These are phyloP conservation scores for Anastatus disparis DNA, from an alignment of 1,140 invertebrate genomes.

Conservation along the genomic window DNA sequence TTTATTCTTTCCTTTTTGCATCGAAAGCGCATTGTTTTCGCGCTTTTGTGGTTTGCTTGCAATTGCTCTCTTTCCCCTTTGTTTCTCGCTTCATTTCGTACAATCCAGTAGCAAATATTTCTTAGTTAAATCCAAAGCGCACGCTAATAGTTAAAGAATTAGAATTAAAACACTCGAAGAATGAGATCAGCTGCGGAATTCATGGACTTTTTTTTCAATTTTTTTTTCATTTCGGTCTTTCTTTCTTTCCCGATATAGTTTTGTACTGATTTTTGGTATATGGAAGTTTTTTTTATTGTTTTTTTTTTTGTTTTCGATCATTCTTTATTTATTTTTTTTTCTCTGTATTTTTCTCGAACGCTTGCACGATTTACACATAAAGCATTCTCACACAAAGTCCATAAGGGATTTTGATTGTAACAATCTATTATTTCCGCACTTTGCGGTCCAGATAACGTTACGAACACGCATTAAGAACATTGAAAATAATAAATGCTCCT, in stretches of 20 bases:
- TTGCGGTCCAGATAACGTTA: not conserved
- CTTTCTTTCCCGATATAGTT: not conserved
- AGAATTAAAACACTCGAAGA: not conserved
- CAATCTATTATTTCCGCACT: conserved; percentile 23
- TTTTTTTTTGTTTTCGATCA: no score
- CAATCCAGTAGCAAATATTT: conserved; percentile 19
- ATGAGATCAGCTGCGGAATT: conserved; percentile 8
- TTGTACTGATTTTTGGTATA: no score
- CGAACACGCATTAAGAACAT: not conserved
- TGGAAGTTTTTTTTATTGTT: no score
- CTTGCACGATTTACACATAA: conserved; percentile 40
- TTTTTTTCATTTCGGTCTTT: not conserved
- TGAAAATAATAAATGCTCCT: conserved; percentile 54
- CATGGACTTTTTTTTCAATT: no score
- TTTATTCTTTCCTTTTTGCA: not conserved
- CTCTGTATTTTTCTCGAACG: not conserved
- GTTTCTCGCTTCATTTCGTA: conserved; percentile 15
- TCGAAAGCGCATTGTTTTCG: conserved; percentile 24
- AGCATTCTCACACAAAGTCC: conserved; percentile 22
- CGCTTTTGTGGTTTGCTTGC: not conserved
- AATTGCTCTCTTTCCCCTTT: not conserved
- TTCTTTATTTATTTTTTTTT: not conserved
- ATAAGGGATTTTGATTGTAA: conserved; percentile 35
- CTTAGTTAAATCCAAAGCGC: not conserved
- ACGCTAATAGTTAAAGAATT: not conserved